Evolutionary conservation across 1,140 invertebrate genomes (phyloP), one percentile per base, ranked within the genome.

Genomic region (Dendroctonus valens): DNA sequence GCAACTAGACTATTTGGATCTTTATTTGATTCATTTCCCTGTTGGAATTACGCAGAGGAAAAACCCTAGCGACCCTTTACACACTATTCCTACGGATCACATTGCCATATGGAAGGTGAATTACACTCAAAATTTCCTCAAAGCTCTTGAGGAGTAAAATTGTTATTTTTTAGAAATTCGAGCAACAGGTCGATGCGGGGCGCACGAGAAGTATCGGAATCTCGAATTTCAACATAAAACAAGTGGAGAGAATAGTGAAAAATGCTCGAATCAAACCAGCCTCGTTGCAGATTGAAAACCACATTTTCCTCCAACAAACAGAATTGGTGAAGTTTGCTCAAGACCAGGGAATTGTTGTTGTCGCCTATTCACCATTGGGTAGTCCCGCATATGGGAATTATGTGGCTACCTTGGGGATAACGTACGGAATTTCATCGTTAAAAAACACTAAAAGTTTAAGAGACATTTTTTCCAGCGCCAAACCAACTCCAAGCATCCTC

Each of bases 21-120:
- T 95, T 59, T 94, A 93, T 76, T 79, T 94, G 7, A 83, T 94
- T 60, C 92, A 95, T 70, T 85, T 86, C 41, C 92, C 93, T 0
- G 88, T 91, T 75, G 84, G 83, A 2, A 85, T 87, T 54, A 74
- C 81, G 84, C 67, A 70, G 84, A 39, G 84, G 39, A 73, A 39
- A 74, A 64, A 69, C 78, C 65, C 67, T 76, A 73, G 69, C 15
- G 38, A 83, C 15, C 53, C 51, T 9, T 73, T 82, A 61, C 39
- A 77, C 57, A 80, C 77, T 55, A 88, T 91, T 72, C 72, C 83
- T 9, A 90, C 88, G 7, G 83, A 90, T 78, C 87, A 88, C 76
- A 76, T 86, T 48, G 82, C 79, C 38, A 83, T 86, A 54, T 92
- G 90, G 90, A 88, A 87, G 82, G 89, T 89, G 76, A 76, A 78